Conservation (phyloP, 2,113 vertebrate genomes). For the Crotalus helleri region DNA sequence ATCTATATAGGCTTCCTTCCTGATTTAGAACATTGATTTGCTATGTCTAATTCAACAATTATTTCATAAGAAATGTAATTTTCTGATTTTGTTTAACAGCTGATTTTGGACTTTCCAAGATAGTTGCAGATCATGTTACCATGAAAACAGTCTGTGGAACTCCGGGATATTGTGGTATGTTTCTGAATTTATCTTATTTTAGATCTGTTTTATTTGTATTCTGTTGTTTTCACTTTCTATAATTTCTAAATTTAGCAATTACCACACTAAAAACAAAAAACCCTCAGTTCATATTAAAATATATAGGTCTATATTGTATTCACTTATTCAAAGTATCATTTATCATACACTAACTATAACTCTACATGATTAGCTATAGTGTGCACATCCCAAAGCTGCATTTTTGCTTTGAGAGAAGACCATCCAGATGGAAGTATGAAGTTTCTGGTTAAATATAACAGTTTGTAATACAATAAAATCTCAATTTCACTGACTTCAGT, state of each 20-base stretch:
- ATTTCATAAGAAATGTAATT: not conserved
- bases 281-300: not conserved
- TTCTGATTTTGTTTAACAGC: conserved; percentile 63
- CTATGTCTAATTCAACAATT: not conserved
- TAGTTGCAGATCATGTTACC: conserved; percentile 83
- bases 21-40: not conserved
- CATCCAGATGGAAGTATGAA: not conserved
- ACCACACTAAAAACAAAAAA: not conserved
- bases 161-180: conserved; percentile 85
- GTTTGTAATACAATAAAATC: not conserved
- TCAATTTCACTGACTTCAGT: not conserved
- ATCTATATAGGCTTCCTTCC: not conserved
- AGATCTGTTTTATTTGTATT: not conserved
- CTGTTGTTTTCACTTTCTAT: conserved; percentile 8
- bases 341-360: not conserved
- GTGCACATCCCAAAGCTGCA: not conserved
- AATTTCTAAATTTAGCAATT: conserved; percentile 20
- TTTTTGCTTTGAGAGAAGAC: not conserved
- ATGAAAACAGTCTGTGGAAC: conserved; percentile 90
- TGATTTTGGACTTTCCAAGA: conserved; percentile 88
- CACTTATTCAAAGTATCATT: not conserved
- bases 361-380: not conserved
- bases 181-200: conserved; percentile 24
- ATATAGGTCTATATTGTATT: not conserved
- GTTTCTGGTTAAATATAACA: not conserved